Percentiles rank a stretch among this genome's conserved stretches.
Conservation (phyloP, 2,797 vertebrate species). For the Buceros bicornis region DNA sequence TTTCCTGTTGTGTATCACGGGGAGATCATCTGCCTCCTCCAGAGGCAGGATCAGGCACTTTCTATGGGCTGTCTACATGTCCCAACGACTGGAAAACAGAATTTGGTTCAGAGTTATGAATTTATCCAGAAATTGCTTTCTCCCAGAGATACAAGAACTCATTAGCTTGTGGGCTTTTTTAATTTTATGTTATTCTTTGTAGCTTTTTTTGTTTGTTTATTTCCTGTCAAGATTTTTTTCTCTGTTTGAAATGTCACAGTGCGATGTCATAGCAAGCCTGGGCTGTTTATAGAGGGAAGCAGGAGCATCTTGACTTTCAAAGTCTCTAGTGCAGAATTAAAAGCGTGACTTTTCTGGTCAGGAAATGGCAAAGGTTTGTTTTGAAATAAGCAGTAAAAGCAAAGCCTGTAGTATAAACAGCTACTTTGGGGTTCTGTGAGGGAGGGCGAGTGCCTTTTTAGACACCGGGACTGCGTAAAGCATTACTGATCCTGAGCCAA, state of each 20-base stretch:
- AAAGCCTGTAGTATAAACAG: not conserved
- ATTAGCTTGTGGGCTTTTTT: not conserved
- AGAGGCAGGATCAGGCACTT: not conserved
- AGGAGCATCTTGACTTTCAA: not conserved
- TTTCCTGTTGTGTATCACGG: not conserved
- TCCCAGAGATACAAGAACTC: not conserved
- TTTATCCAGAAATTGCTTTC: not conserved
- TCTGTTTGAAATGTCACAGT: constrained; percentile 28
- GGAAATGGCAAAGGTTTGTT: constrained; percentile 49
- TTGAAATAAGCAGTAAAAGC: not conserved
- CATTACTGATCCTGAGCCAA: not conserved
- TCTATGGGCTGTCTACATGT: not conserved
- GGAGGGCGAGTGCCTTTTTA: not conserved
- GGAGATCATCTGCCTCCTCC: not conserved
- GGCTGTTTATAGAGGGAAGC: constrained; percentile 27
- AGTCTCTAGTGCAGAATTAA: not conserved
- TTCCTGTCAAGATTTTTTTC: not conserved
- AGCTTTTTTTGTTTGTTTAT: not conserved
- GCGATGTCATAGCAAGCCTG: not conserved
- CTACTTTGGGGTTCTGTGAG: not conserved
- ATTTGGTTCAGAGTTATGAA: not conserved
- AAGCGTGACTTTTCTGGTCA: not conserved
- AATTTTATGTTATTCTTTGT: not conserved
- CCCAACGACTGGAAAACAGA: not conserved
- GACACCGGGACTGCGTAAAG: not conserved